These are phyloP conservation scores for Mimumesa dahlbomi DNA, from an alignment of 2,888 invertebrate genomes.

Conservation along the genomic window DNA sequence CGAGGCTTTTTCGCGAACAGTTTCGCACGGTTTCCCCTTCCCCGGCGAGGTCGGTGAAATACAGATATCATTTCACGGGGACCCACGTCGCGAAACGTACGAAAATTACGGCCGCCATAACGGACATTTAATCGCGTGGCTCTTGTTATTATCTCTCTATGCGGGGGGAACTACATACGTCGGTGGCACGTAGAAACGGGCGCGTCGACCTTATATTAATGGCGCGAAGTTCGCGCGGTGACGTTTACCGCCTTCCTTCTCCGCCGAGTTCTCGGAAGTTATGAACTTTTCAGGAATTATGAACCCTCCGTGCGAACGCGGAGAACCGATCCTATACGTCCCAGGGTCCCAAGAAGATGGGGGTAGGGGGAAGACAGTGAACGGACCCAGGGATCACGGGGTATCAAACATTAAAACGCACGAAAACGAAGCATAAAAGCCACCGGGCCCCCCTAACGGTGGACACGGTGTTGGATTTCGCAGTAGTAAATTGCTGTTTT, in stretches of 20 bases:
- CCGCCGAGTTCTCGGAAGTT: constrained; percentile 48
- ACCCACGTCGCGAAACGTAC: background rate
- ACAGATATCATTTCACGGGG: constrained; percentile 18
- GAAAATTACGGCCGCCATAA: constrained; percentile 28
- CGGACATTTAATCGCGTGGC: constrained; percentile 38
- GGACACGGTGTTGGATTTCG: constrained; percentile 29
- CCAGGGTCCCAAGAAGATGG: too few relatives aligned
- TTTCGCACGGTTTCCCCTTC: background rate
- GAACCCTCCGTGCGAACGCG: constrained; percentile 34
- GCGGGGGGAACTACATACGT: constrained; percentile 39
- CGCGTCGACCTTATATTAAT: constrained; percentile 53
- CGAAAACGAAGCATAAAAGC: constrained; percentile 24
- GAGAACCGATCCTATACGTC: constrained; percentile 13
- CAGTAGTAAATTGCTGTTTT: constrained; percentile 24
- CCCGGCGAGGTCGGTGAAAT: constrained; percentile 10
- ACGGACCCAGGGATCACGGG: background rate
- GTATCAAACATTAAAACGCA: constrained; percentile 17
- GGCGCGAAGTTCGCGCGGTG: constrained; percentile 44
- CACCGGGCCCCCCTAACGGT: background rate
- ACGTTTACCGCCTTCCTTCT: constrained; percentile 59
- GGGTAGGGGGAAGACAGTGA: background rate
- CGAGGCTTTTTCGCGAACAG: background rate
- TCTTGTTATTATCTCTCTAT: constrained; percentile 42
- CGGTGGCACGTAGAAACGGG: constrained; percentile 51
- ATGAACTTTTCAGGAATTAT: constrained; percentile 58